Evolutionary conservation across 1,140 invertebrate genomes (phyloP), one percentile per base, ranked within the genome.

Genomic region (Drosophila bocqueti): DNA sequence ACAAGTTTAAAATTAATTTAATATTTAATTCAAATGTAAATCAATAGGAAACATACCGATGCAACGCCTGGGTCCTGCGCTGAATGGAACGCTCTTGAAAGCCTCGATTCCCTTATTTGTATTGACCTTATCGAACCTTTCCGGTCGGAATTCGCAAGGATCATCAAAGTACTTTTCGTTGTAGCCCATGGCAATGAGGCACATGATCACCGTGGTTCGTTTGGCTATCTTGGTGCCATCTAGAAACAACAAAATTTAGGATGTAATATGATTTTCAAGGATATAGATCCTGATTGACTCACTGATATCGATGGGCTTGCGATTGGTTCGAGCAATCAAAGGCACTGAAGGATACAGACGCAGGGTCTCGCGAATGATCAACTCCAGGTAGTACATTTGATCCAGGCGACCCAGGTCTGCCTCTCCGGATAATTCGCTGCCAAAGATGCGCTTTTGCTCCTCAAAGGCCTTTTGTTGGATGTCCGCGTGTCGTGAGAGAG

Each of bases 311-410:
- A 94, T 79, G 57, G 95, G 94, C 74, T 96, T 94, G 40, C 85
- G 93, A 26, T 96, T 81, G 43, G 93, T 91, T 63, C 96, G 92
- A 2, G 94, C 94, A 82, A 97, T 95, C 43, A 96, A 93, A 5
- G 96, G 96, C n/a, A 97, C 96, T 16, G 96, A 95, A 0, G 96
- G 96, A 92, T 95, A 97, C 1, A 96, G 76, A 15, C 96, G 91
- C 26, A 96, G 77, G 3, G 94, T 93, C 87, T 96, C 96, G 76
- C 96, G 96, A 45, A 97, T 94, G 24, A 95, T 95, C 75, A 95
- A 93, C 79, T 97, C 96, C 62, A 97, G 89, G 83, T 96, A 96
- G 78, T 94, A 94, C 94, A 96, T 93, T 61, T 94, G 69, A 43
- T 93, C 82, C 62, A 95, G 68, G 47, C 94, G 94, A 9, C 94